Base-by-base conservation (phyloP, 35 echinoderm and acorn worm species). In the Ophioderma brevispina region DNA sequence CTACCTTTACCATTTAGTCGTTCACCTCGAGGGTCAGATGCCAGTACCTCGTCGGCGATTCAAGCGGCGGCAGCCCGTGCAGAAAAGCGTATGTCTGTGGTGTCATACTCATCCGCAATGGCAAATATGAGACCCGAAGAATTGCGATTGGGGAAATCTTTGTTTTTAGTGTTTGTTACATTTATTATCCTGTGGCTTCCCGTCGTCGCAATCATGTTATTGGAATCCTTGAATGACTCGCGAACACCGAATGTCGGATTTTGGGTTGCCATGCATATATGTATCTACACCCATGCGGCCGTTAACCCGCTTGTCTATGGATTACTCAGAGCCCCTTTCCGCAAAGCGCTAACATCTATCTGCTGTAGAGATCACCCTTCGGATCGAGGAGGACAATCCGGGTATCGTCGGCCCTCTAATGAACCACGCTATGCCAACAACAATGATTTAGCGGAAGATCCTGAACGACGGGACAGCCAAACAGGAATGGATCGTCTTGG, bases 291-390 rank as follows among this genome's bases (percentile, higher is more conserved):
- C 0, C 90, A 91, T n/a, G 82, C 79, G 0, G 82, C 82, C 3
- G 76, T 91, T 1, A 91, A 91, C 34, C 90, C 90, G n/a, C 76
- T 91, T 35, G 90, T 91, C 49, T 91, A 91, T 56, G 90, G 90
- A 31, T 42, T 91, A 35, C 82, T 91, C 21, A 77, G 55, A 0
- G 81, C 84, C 49, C 90, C 90, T 8, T 78, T 91, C 39, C 81
- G 82, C 4, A 70, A 25, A 70, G 59, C 59, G 23, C 23, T 70
- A 18, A 13, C 59, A 13, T 70, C 59, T 2, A 70, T 70, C 15
- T 70, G 59, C n/a, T 70, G 59, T 25, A 70, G 28, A 25, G 59
- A 15, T 18, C 6, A 70, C 10, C 41, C 4, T 8, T 2, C 10
- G 3, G 6, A 25, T 30, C 2, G 59, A 13, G n/a, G 1, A 3